A percentile compares a stretch with the other conserved stretches of the same genome.
These are phyloP conservation scores for Tachystola acroxantha DNA, from an alignment of 2,888 invertebrate genomes.

Conservation along the genomic window DNA sequence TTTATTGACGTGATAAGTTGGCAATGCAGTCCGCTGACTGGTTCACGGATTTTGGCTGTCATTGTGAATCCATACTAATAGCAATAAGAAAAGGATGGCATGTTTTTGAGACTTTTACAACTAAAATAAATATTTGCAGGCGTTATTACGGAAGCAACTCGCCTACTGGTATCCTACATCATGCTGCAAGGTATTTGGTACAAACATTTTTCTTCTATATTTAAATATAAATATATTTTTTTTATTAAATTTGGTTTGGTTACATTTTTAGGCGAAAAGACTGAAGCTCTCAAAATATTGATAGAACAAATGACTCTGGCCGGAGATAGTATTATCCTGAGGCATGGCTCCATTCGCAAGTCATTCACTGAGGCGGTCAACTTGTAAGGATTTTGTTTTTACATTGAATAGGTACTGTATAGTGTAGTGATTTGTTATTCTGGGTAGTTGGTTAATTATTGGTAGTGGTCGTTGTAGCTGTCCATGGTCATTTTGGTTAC, in stretches of 20 bases:
- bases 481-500: no score
- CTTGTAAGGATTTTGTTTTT: neutral
- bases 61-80: no score
- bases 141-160: slow-evolving; percentile 39
- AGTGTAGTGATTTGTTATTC: no score
- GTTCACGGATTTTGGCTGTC: no score
- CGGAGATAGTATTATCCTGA: slow-evolving; percentile 40
- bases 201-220: neutral
- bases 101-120: no score
- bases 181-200: slow-evolving; percentile 41
- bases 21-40: no score
- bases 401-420: no score
- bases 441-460: no score
- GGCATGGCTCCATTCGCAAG: slow-evolving; percentile 56
- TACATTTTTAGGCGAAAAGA: slow-evolving; percentile 41
- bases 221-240: neutral
- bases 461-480: no score
- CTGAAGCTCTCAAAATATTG: slow-evolving; percentile 43
- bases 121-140: slow-evolving; percentile 46
- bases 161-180: slow-evolving; percentile 43
- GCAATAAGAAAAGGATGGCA: no score
- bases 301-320: slow-evolving; percentile 38
- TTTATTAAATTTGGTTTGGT: no score
- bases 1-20: no score
- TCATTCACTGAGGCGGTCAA: slow-evolving; percentile 42